Conservation (phyloP, 2,888 invertebrate species). For the Gandaritis pyraliata region DNA sequence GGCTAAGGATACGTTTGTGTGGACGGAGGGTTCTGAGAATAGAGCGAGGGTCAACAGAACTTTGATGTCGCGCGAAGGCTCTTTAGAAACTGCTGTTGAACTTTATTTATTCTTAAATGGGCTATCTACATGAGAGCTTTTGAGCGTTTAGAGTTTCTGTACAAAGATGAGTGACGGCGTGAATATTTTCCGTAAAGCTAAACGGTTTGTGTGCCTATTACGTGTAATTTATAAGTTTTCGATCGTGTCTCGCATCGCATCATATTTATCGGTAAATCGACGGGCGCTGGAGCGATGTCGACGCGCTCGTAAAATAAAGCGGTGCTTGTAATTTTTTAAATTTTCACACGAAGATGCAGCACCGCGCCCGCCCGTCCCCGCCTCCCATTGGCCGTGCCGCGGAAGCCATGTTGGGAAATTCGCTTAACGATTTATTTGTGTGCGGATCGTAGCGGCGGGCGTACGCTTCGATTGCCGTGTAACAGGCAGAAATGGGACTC, state of each 20-base stretch:
- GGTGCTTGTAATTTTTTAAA: slow-evolving; percentile 65
- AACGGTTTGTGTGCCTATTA: slow-evolving; percentile 33
- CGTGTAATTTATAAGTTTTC: slow-evolving; percentile 52
- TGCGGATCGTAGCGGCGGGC: slow-evolving; percentile 59
- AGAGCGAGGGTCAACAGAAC: slow-evolving; percentile 74
- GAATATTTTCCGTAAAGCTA: slow-evolving; percentile 36
- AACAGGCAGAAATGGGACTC: slow-evolving; percentile 55
- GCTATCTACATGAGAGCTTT: slow-evolving; percentile 37
- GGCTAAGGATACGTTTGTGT: slow-evolving; percentile 48
- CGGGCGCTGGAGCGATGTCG: slow-evolving; percentile 52
- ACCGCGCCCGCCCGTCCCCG: slow-evolving; percentile 50
- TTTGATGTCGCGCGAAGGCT: slow-evolving; percentile 62
- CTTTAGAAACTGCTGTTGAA: slow-evolving; percentile 57
- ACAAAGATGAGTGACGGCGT: slow-evolving; percentile 25
- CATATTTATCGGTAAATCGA: slow-evolving; percentile 50
- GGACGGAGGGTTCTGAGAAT: slow-evolving; percentile 69
- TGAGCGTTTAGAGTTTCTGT: slow-evolving; percentile 34
- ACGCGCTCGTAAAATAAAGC: slow-evolving; percentile 63
- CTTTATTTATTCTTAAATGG: slow-evolving; percentile 59
- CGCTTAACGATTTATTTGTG: slow-evolving; percentile 77
- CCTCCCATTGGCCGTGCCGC: slow-evolving; percentile 62
- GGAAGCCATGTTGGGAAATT: slow-evolving; percentile 80
- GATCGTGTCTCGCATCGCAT: slow-evolving; percentile 50
- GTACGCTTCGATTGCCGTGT: slow-evolving; percentile 58
- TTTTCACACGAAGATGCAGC: slow-evolving; percentile 70